Evolutionary conservation across 2,888 invertebrate genomes (phyloP), one percentile per base, ranked within the genome.

Genomic region (Electrophaes corylata): DNA sequence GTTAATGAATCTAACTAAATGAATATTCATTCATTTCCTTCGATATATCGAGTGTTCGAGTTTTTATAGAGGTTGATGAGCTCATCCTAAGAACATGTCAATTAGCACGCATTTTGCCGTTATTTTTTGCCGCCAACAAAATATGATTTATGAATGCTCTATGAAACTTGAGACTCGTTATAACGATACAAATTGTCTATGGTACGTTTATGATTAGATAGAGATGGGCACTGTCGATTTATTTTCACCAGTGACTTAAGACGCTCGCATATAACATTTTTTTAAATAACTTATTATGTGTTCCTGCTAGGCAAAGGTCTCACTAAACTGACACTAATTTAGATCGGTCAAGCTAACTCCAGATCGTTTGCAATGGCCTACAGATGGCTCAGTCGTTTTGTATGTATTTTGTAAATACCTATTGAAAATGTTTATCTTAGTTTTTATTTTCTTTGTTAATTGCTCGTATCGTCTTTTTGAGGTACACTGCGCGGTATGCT

Each of bases 71-170:
- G 39, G 46, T 43, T 55, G 50, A 60, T 60, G 62, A 48, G 51
- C 43, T 41, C 61, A 66, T 65, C 79, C 78, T 71, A 43, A 8
- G 88, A 87, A 90, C 79, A 86, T 79, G 90, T 90, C 91, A 91
- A 91, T 91, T 91, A 91, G 89, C 90, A 84, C 81, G 83, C 83
- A 83, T 82, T 88, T 87, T 83, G 86, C 83, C 80, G 79, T 76
- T 71, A 63, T 73, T 84, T 82, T 87, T 85, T 83, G 74, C 71
- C 59, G 62, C 64, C 67, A 75, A 84, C 88, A 87, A 86, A 84
- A 79, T 81, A 89, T 91, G 91, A 91, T 91, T 90, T 88, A 91
- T 84, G 88, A 73, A 72, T 72, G 68, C 68, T 67, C 70, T 59
- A 59, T 71, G 88, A 81, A 90, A 90, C 76, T 57, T 77, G 88